Evolutionary conservation across 1,140 invertebrate genomes (phyloP), one percentile per base, ranked within the genome.

Genomic region (Aphis craccivora): DNA sequence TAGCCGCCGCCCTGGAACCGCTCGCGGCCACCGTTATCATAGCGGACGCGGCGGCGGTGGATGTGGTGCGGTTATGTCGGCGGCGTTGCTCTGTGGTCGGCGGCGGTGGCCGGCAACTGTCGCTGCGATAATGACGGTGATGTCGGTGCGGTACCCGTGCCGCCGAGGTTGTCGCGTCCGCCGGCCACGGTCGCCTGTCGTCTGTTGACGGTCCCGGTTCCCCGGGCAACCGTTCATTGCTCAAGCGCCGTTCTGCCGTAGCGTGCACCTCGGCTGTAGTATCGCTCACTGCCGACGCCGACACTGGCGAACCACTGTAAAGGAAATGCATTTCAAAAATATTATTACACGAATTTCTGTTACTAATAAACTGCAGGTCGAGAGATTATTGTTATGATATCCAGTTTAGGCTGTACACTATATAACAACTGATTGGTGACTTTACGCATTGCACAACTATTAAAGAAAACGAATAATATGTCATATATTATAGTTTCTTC

Each of bases 171-270:
- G 23, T 67, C 48, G 37, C 48, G 91, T 83, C 43, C 22, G 90
- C 43, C 45, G 90, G 87, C 87, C 86, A 83, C 67, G 45, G 43
- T 81, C 48, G 48, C 48, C 30, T 81, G 91, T 18, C 81, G 91
- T 93, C 91, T 93, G 91, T 93, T 93, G 91, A 93, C 51, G 91
- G 35, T 22, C 81, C 91, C 81, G 91, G 91, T 93, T 93, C 91
- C 91, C 91, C 81, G 91, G 91, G 81, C 91, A 93, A 93, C 91
- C 81, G 76, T 76, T 48, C 91, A 14, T 40, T 76, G 91, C 40
- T 91, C 90, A 35, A 76, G 55, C 90, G 90, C 90, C 2, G 53
- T 91, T 51, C 76, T 6, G n/a, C 18, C 25, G 48, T 22, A 25
- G 67, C 11, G 37, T 30, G 11, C 6, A 18, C 11, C 22, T 3